These are phyloP conservation scores for Dendrolimus pini DNA, from an alignment of 2,888 invertebrate species.

Conservation along the genomic window DNA sequence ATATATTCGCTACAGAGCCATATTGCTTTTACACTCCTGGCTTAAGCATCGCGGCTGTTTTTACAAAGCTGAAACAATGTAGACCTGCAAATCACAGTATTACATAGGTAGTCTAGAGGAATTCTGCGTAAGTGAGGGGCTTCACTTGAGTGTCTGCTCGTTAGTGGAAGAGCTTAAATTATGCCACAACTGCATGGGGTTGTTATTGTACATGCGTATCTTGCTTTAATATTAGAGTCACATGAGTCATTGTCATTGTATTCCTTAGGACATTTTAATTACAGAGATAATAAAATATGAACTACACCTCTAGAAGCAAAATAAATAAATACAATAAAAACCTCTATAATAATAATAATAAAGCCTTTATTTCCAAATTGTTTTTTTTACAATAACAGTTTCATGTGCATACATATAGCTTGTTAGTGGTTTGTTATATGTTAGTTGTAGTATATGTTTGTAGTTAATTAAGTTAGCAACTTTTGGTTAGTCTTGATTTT, in stretches of 20 bases:
- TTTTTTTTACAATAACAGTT: no score
- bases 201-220: constrained; percentile 43
- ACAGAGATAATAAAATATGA: neutral
- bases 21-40: constrained; percentile 11
- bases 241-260: neutral
- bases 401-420: no score
- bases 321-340: neutral
- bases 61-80: constrained; percentile 47
- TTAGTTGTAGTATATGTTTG: no score
- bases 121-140: constrained; percentile 40
- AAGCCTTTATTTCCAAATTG: no score
- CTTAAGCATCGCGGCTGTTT: constrained; percentile 16
- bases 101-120: constrained; percentile 39
- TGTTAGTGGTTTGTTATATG: no score
- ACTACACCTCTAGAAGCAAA: neutral
- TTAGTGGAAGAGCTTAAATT: constrained; percentile 65
- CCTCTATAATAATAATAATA: no score
- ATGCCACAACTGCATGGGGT: constrained; percentile 39
- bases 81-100: constrained; percentile 57
- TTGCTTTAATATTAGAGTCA: constrained; percentile 29
- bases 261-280: neutral
- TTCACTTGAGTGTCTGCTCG: constrained; percentile 58
- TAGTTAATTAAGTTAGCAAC: no score
- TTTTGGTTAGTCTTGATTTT: no score
- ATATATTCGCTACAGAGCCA: neutral